These are phyloP conservation scores for Alaudala cheleensis DNA, from an alignment of 2,113 vertebrate genomes.

Conservation along the genomic window DNA sequence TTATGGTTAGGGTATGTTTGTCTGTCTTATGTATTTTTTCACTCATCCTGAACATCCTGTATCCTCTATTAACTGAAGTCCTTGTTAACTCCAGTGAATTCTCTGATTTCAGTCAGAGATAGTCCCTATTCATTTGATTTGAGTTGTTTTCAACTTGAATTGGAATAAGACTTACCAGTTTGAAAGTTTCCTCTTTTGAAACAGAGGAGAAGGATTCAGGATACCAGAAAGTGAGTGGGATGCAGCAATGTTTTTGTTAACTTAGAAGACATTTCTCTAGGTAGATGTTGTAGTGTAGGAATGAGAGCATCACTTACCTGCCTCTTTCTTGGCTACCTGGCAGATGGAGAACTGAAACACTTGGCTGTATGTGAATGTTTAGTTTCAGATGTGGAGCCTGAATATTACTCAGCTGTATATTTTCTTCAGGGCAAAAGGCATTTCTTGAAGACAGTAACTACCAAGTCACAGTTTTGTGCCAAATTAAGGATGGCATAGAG, in stretches of 20 bases:
- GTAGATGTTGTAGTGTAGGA: background rate
- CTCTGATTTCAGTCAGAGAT: background rate
- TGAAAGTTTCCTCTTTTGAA: background rate
- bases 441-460: background rate
- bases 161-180: background rate
- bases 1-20: background rate
- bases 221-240: background rate
- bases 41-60: background rate
- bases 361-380: background rate
- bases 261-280: background rate
- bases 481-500: background rate
- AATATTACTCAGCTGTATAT: background rate
- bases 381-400: background rate
- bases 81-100: background rate
- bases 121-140: background rate
- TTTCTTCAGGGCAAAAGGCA: background rate
- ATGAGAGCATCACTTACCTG: background rate
- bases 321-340: background rate
- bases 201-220: background rate
- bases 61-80: background rate
- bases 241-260: background rate
- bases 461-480: background rate
- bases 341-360: background rate
- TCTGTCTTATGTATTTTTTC: background rate
- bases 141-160: background rate